Percentiles rank a stretch among this genome's conserved stretches.
phyloP scores from a whole-genome alignment of 2,797 vertebrate genomes.

The Danio choprae region DNA sequence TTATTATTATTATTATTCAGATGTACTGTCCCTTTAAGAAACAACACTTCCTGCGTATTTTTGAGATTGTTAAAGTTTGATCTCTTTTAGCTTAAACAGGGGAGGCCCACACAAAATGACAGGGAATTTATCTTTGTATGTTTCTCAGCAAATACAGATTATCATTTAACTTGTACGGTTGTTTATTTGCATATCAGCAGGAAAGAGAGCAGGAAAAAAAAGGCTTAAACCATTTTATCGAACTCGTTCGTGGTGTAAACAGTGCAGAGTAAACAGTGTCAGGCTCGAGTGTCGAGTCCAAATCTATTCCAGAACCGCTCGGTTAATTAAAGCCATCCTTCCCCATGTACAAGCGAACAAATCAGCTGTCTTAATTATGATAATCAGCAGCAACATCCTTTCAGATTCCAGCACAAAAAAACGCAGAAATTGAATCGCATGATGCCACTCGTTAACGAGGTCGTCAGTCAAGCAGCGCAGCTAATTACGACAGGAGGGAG shows the following conservation, averaged over 20 bases:
- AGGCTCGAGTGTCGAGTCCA: slow-evolving; percentile 22
- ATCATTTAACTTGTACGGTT: slow-evolving; percentile 42
- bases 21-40: slow-evolving; percentile 2
- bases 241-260: slow-evolving; percentile 39
- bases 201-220: slow-evolving; percentile 39
- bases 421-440: slow-evolving; percentile 69
- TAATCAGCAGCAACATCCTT: slow-evolving; percentile 80
- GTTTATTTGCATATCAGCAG: slow-evolving; percentile 45
- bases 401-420: slow-evolving; percentile 78
- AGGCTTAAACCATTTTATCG: slow-evolving; percentile 40
- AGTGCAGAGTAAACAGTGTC: slow-evolving; percentile 38
- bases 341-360: slow-evolving; percentile 63
- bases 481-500: slow-evolving; percentile 72
- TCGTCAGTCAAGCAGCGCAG: slow-evolving; percentile 77
- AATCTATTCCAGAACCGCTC: slow-evolving; percentile 50
- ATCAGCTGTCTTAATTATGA: slow-evolving; percentile 79
- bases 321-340: slow-evolving; percentile 54
- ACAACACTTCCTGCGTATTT: background rate
- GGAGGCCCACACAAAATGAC: slow-evolving; percentile 17
- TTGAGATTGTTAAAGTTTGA: background rate
- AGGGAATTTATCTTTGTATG: slow-evolving; percentile 41
- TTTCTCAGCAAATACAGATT: slow-evolving; percentile 42
- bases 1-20: background rate
- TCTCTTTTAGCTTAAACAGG: slow-evolving; percentile 7
- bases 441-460: slow-evolving; percentile 77